Conservation (phyloP, 2,113 vertebrate genomes). For the Amphilophus citrinellus region DNA sequence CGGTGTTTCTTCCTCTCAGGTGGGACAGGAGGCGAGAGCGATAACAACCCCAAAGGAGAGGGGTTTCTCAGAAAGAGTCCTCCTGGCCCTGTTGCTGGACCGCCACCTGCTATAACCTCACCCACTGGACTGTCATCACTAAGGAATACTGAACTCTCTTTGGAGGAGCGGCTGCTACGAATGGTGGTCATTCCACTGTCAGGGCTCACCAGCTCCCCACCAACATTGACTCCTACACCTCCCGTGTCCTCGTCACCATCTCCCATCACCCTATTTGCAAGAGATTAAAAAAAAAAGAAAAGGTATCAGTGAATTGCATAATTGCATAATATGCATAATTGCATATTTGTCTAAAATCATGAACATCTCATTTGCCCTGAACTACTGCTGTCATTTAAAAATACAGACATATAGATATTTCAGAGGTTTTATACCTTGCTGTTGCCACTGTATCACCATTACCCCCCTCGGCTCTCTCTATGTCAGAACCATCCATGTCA, state of each 20-base stretch:
- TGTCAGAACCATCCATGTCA: constrained; percentile 91
- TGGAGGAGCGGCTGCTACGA: constrained; percentile 93
- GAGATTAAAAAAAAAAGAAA: not conserved
- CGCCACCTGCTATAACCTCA: constrained; percentile 77
- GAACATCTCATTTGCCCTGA: not conserved
- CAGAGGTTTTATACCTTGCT: constrained; percentile 63
- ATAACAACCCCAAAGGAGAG: constrained; percentile 83
- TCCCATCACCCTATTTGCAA: constrained; percentile 68
- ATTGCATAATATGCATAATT: not conserved
- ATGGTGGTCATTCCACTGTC: constrained; percentile 94
- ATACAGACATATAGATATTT: not conserved
- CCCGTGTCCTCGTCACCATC: constrained; percentile 80
- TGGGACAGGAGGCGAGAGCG: constrained; percentile 77
- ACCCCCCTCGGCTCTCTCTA: constrained; percentile 76
- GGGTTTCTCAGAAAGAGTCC: constrained; percentile 84
- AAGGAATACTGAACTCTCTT: constrained; percentile 95
- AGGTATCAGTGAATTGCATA: not conserved
- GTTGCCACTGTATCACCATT: constrained; percentile 41
- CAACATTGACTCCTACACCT: constrained; percentile 53
- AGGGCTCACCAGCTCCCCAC: constrained; percentile 89
- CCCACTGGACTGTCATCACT: constrained; percentile 93
- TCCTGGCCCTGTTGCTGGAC: constrained; percentile 39
- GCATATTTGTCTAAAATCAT: not conserved
- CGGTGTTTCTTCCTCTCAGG: constrained; percentile 83
- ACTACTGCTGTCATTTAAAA: not conserved